Base-by-base conservation (phyloP, 2,888 invertebrate genomes). In the Rambutsinella grinnellia region DNA sequence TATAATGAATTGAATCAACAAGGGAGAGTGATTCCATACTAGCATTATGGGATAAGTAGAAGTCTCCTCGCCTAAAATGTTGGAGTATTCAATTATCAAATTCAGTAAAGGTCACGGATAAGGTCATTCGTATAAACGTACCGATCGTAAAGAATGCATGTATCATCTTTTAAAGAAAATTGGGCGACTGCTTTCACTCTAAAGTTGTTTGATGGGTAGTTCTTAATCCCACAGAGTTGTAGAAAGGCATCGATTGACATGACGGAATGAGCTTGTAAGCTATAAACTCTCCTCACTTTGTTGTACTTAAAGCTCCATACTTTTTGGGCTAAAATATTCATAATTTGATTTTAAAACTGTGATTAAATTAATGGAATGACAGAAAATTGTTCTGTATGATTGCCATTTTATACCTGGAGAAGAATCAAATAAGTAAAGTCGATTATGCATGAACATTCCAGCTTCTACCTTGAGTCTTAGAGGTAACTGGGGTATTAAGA, bases 341-440 rank as follows among this genome's bases (percentile, higher is more conserved):
- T n/a, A n/a, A n/a, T n/a, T n/a, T n/a, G n/a, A 26, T 26, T 19
- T 15, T 15, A 66, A 24, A 5, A 24, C 2, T 36, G 23, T 15
- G 21, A 49, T 36, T 21, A 68, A 60, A 44, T 44, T 44, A 10
- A 54, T 54, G 17, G n/a, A 21, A 47, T 63, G 36, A 17, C 54
- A 36, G 53, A 23, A 17, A 28, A 23, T 57, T 58, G 8, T n/a
- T n/a, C n/a, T n/a, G n/a, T n/a, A 60, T n/a, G 46, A 24, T 3
- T 8, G 28, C n/a, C 17, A 65, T 19, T 46, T 13, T 23, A 28
- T 65, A 76, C 79, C 70, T 61, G 19, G 23, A 17, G 69, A 69
- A n/a, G 79, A 70, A 51, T 80, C 80, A 19, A 82, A 67, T 10
- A 82, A 26, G 60, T 76, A 80, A 8, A 82, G 13, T 17, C 56